Evolutionary conservation across 2,888 invertebrate species (phyloP), one percentile per base, ranked within the genome.

Genomic region (Lasioglossum zephyrum): DNA sequence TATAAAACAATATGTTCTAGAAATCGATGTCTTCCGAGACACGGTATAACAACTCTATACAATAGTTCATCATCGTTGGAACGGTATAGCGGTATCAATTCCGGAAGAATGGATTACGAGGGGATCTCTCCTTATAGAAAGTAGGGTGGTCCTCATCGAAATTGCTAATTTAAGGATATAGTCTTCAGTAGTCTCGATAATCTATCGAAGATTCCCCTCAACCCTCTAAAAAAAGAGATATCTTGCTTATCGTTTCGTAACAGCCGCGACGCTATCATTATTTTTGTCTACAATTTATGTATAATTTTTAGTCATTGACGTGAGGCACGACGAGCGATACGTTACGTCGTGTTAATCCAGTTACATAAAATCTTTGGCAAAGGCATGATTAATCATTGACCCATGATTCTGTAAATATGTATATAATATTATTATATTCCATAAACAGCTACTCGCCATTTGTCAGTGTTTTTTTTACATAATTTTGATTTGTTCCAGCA

Each of bases 281-380:
- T 84, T 39, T 18, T 41, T 44, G 78, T 77, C 69, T 82, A 86
- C 78, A 79, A 66, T 77, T 82, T 63, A 69, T 79, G 78, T 75
- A 79, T 73, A 73, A 79, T 82, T 86, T 78, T 60, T 73, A 66
- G 73, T 87, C 70, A 82, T 79, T 76, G 70, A 79, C 73, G 47
- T 78, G 75, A 77, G 75, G 75, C 39, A 79, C 53, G 74, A 88
- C 76, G 66, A 41, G 73, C 63, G 41, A 60, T 72, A 87, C 57
- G 70, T 41, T 66, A 77, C 76, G 57, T 79, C 80, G 84, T 84
- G 70, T 82, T 87, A 79, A 91, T 91, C 92, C 92, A 92, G 91
- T 93, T 92, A 93, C 93, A 94, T 93, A 92, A 94, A 93, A 93
- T 93, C 92, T 93, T 94, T 93, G 92, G 92, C 88, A 91, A 93